Evolutionary conservation across 2,113 vertebrate genomes (phyloP), one percentile per base, ranked within the genome.

Genomic region (Amblyopsis rosae): DNA sequence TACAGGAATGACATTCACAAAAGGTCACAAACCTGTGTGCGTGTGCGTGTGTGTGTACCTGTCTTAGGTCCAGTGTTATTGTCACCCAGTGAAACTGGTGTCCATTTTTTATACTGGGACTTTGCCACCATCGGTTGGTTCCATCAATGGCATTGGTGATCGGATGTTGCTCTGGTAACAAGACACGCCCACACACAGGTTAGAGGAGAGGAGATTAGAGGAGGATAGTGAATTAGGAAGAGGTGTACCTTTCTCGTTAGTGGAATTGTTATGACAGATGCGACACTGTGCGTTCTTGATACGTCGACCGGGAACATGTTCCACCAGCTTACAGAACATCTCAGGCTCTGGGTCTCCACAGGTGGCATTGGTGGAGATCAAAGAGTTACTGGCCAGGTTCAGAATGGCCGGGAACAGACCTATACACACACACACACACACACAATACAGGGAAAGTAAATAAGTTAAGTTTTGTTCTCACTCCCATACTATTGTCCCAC

Each of bases 111-210:
- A 99, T 98, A 74, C 97, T 98, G 1, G 98, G 98, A 70, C 98
- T 99, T 83, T 99, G 97, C 97, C 97, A 99, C 97, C 97, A 99
- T 61, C 92, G 93, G 79, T 99, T 98, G 32, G 96, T 99, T 50
- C 98, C 98, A 62, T 99, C 98, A 0, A 97, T 99, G 0, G 96
- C 94, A 12, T 94, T 93, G 12, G 92, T 93, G 74, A 99, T 97
- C 0, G 95, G 95, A 73, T 99, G 98, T 13, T 91, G 94, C 68
- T 99, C 97, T 98, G 90, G 4, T 46, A 26, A 10, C 50, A 55
- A 46, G 3, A 67, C 41, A 9, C 15, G 3, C 19, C 12, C 59
- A 16, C 17, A 62, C 7, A 46, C 4, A n/a, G 12, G 12, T 47
- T 12, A 11, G 13, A 54, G 33, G 6, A 19, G 33, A 12, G 32